Percentiles rank a stretch among this genome's conserved stretches.
Conservation (phyloP, 1,140 invertebrate species). For the Lepidotrigona ventralis region DNA sequence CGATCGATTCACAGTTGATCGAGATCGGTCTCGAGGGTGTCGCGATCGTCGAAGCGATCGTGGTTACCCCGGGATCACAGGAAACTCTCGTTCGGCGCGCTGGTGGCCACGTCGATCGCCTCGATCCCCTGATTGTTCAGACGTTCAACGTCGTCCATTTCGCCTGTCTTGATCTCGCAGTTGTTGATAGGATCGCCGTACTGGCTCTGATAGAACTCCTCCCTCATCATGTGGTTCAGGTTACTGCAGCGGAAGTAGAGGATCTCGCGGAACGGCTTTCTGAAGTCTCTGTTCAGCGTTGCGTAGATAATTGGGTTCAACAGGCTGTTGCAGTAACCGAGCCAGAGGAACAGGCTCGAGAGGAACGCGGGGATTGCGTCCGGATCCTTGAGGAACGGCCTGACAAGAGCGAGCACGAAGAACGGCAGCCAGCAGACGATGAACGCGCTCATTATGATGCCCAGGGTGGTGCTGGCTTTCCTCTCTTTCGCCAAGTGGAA, state of each 20-base stretch:
- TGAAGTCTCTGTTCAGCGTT: constrained; percentile 94
- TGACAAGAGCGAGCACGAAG: constrained; percentile 94
- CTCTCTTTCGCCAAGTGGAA: constrained; percentile 93
- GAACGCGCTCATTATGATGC: constrained; percentile 98
- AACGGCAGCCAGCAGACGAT: constrained; percentile 98
- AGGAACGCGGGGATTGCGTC: constrained; percentile 83
- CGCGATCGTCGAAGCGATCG: background rate
- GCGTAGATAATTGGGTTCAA: constrained; percentile 97
- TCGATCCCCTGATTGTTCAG: constrained; percentile 60
- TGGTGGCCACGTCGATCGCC: constrained; percentile 54
- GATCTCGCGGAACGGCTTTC: constrained; percentile 95
- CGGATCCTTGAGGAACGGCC: constrained; percentile 87
- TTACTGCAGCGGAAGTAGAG: constrained; percentile 93
- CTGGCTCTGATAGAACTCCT: constrained; percentile 95
- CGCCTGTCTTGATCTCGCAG: constrained; percentile 71
- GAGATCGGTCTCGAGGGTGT: background rate
- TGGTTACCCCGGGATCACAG: constrained; percentile 68
- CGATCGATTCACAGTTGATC: background rate
- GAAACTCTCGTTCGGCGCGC: constrained; percentile 76
- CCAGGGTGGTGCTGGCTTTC: constrained; percentile 97
- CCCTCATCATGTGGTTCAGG: constrained; percentile 93
- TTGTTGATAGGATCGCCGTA: constrained; percentile 88
- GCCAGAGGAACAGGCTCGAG: constrained; percentile 88
- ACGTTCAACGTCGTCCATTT: constrained; percentile 63
- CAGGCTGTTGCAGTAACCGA: constrained; percentile 96